Evolutionary conservation across 2,888 invertebrate species (phyloP), one percentile per base, ranked within the genome.

Genomic region (Apomyelois bistriatella): DNA sequence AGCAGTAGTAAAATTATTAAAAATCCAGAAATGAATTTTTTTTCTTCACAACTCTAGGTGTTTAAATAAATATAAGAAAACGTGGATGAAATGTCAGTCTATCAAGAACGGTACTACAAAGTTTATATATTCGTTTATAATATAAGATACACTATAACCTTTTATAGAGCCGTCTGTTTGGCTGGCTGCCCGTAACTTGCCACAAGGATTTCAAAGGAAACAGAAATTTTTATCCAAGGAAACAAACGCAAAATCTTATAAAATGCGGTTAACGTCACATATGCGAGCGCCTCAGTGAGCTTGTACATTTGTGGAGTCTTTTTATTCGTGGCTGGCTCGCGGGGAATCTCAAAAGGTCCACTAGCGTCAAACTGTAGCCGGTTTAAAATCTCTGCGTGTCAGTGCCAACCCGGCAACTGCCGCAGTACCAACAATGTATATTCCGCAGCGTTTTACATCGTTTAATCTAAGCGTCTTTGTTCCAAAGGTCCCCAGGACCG

Each of bases 231-330:
- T 66, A 72, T 73, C 67, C 68, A 72, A 78, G 64, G 73, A 76
- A 83, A 81, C 75, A 81, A 85, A 86, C 72, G 74, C 78, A 79
- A 74, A 80, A 82, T 82, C 79, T 83, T 84, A 85, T 79, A 79
- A 83, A 83, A 82, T 80, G 75, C 78, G 79, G 82, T 86, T 82
- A 85, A 79, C 75, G 80, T 86, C 82, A 82, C 46, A 80, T 79
- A 81, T 74, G 81, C 78, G 69, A 72, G 66, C 66, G 69, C 65
- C 74, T 69, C 70, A 63, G 71, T 71, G 72, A 76, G 73, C 73
- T 65, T 72, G 72, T 71, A 73, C 70, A 79, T 72, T 65, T 64
- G 65, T 59, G 65, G 72, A 74, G 68, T 78, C 73, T 68, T 68
- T 79, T 79, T 81, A 81, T 82, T 79, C 61, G 16, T 15, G 13